Conservation (phyloP, 2,113 vertebrate genomes). For the Cinclus mexicanus region DNA sequence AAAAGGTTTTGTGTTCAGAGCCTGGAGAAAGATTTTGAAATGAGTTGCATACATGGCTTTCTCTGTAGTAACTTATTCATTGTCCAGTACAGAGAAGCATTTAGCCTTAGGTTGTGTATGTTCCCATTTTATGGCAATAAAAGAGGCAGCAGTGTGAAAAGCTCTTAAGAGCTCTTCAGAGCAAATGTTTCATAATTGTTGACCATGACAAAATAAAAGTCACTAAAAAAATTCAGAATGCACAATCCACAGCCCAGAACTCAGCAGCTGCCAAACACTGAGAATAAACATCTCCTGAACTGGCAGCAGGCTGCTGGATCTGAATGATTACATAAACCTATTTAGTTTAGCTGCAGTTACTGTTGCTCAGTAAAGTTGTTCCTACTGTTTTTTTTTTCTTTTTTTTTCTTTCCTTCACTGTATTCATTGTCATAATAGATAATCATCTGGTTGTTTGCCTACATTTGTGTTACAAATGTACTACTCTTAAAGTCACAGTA, state of each 20-base stretch:
- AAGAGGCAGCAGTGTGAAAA: conserved; percentile 6
- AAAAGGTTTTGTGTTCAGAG: neutral
- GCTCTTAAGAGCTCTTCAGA: conserved; percentile 3
- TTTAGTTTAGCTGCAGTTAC: neutral
- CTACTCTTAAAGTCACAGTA: neutral
- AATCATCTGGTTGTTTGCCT: neutral
- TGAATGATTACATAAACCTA: neutral
- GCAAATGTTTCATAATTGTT: conserved; percentile 22
- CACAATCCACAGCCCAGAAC: neutral
- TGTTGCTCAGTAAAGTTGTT: neutral
- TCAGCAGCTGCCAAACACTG: neutral
- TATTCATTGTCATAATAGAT: neutral
- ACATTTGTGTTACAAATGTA: neutral
- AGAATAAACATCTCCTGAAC: neutral
- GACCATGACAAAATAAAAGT: conserved; percentile 22
- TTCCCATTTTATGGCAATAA: conserved; percentile 18
- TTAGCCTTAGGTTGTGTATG: conserved; percentile 22
- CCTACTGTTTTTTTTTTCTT: neutral
- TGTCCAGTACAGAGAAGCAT: neutral
- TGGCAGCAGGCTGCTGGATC: neutral
- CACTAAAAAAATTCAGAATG: neutral
- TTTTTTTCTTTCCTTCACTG: too few species aligned
- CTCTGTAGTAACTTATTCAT: neutral
- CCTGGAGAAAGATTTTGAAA: conserved; percentile 17
- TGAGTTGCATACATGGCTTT: neutral